phyloP scores from a whole-genome alignment of 2,113 vertebrate species.

The Antigone vipio region DNA sequence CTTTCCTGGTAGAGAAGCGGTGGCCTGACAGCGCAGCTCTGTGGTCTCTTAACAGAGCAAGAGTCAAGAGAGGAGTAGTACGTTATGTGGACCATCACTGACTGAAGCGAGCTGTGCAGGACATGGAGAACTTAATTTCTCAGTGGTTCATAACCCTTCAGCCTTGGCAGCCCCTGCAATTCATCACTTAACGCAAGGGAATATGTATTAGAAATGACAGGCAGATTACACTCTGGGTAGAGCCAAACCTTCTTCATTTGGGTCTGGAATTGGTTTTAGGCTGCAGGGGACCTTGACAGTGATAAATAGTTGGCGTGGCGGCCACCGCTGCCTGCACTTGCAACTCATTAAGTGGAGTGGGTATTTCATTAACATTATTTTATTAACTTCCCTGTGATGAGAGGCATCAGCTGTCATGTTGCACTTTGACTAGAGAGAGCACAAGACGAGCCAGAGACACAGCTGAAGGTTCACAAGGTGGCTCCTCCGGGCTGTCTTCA shows the following conservation, averaged over 20 bases:
- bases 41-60: not conserved
- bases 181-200: not conserved
- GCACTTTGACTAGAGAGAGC: not conserved
- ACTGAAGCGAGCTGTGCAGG: not conserved
- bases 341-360: not conserved
- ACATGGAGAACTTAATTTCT: not conserved
- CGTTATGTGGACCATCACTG: not conserved
- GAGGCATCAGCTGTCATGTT: not conserved
- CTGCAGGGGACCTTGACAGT: conserved; percentile 18
- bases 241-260: not conserved
- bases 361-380: not conserved
- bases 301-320: not conserved
- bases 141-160: not conserved
- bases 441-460: not conserved
- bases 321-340: not conserved
- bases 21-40: not conserved
- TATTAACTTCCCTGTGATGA: not conserved
- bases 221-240: not conserved
- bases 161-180: not conserved
- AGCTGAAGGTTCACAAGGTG: not conserved
- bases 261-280: not conserved
- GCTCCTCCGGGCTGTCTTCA: not conserved
- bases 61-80: not conserved
- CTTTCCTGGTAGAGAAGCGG: not conserved
- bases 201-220: conserved; percentile 13